Percentiles rank a stretch among this genome's conserved stretches.
Conservation (phyloP, 2,113 vertebrate genomes). For the Phyllostomus discolor region DNA sequence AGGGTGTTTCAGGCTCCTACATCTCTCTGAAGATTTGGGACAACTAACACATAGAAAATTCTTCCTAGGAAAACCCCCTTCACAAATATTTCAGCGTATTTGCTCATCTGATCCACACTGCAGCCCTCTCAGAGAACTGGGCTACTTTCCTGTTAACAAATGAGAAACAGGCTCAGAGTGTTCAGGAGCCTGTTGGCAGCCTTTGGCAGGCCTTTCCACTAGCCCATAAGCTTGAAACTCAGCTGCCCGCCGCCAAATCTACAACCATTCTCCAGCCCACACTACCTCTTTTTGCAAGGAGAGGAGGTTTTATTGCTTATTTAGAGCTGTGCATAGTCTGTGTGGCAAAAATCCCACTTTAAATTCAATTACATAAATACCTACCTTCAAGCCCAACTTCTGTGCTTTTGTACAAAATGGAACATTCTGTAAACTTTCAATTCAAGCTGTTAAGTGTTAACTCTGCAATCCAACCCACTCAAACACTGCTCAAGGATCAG, state of each 20-base stretch:
- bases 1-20: background rate
- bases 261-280: background rate
- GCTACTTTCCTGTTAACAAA: background rate
- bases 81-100: background rate
- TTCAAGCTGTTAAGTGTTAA: background rate
- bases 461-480: background rate
- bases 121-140: background rate
- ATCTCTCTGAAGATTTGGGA: background rate
- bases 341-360: background rate
- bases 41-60: background rate
- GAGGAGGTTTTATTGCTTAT: background rate
- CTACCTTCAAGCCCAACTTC: background rate
- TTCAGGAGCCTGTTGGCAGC: too few species aligned
- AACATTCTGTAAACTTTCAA: background rate
- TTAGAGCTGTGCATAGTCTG: background rate
- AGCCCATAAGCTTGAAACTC: background rate
- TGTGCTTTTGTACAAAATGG: background rate
- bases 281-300: background rate
- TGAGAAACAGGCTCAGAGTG: background rate
- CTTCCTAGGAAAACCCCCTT: background rate
- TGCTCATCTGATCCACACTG: background rate
- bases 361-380: slow-evolving; percentile 22
- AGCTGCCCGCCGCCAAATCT: background rate
- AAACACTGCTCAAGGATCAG: background rate
- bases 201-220: background rate